These are phyloP conservation scores for Pseudomyrmex gracilis DNA, from an alignment of 1,140 invertebrate species.

Conservation along the genomic window DNA sequence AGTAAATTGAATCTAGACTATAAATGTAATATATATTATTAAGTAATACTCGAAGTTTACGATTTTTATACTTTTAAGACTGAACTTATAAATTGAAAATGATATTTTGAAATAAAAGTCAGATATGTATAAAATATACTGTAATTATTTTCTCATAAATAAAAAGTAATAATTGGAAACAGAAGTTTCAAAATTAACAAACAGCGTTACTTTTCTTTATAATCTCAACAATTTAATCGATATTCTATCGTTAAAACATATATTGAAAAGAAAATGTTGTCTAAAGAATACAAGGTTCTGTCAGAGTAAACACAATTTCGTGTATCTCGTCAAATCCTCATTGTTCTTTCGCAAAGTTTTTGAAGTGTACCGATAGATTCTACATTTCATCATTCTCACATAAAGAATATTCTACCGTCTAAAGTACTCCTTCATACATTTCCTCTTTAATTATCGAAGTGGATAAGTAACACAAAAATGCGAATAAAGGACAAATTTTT, in stretches of 20 bases:
- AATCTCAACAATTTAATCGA: neutral
- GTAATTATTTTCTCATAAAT: neutral
- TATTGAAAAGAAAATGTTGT: conserved; percentile 23
- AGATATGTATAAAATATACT: no score
- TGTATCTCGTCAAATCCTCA: conserved; percentile 7
- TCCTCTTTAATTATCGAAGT: conserved; percentile 2
- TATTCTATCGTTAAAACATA: conserved; percentile 17
- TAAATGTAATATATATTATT: no score
- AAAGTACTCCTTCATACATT: neutral
- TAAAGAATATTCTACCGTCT: neutral
- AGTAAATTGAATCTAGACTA: no score
- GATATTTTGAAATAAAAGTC: no score
- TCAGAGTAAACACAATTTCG: conserved; percentile 2
- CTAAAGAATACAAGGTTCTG: conserved; percentile 15
- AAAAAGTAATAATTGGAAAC: conserved; percentile 9
- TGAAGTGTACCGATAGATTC: neutral
- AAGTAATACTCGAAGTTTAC: no score
- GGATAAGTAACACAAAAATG: conserved; percentile 54
- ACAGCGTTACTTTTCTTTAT: conserved; percentile 2
- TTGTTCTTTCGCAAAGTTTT: neutral
- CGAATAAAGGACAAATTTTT: conserved; percentile 47
- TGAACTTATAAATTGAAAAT: no score
- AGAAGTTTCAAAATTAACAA: conserved; percentile 1
- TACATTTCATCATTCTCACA: neutral
- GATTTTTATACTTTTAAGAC: no score